Evolutionary conservation across 1,140 invertebrate species (phyloP).

Genomic region (Vanessa tameamea): DNA sequence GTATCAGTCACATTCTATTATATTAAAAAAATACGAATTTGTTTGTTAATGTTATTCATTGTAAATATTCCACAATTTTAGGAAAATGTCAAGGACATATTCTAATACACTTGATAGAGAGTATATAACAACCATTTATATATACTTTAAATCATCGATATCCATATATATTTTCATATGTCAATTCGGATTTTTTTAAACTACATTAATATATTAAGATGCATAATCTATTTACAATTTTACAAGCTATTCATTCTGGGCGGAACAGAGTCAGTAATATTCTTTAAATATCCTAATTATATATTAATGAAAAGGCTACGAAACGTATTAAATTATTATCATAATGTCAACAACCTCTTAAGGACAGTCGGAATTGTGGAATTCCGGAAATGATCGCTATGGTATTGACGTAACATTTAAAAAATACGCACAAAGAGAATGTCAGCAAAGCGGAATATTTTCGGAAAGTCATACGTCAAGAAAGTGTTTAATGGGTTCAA

Average conservation of each 20-base stretch:
- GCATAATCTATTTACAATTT: background rate
- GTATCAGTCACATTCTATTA: too few species aligned
- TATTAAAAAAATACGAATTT: too few species aligned
- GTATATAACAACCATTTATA: too few species aligned
- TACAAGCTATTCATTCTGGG: background rate
- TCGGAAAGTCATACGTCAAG: constrained; percentile 17
- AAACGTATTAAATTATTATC: background rate
- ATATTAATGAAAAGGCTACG: background rate
- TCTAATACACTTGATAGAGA: too few species aligned
- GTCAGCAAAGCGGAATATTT: constrained; percentile 19
- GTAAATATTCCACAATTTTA: too few species aligned
- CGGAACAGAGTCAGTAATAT: background rate
- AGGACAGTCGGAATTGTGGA: constrained; percentile 27
- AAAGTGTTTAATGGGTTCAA: constrained; percentile 17
- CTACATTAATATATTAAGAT: too few species aligned
- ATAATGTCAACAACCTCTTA: constrained; percentile 26
- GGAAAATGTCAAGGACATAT: too few species aligned
- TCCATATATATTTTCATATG: too few species aligned
- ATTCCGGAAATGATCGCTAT: constrained; percentile 17
- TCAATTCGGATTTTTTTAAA: too few species aligned
- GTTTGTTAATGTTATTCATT: too few species aligned
- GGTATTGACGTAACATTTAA: constrained; percentile 28
- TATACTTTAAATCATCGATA: too few species aligned
- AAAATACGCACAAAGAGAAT: constrained; percentile 16
- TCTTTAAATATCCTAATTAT: constrained; percentile 1